Evolutionary conservation across 2,888 invertebrate genomes (phyloP), one percentile per base, ranked within the genome.

Genomic region (Drosophila lacicola): DNA sequence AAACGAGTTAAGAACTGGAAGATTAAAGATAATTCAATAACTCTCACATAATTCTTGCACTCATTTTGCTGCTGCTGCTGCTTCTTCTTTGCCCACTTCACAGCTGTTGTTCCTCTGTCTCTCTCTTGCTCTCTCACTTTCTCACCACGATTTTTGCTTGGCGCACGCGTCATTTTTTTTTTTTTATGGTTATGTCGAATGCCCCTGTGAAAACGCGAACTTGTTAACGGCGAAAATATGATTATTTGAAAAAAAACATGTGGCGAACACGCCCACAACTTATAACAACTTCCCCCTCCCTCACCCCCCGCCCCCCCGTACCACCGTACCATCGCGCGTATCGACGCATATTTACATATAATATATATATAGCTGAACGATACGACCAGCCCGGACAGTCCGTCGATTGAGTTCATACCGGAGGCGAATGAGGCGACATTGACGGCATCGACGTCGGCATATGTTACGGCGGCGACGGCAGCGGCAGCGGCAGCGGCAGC

Each of bases 381-480:
- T 58, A 83, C 74, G 46, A 85, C 90, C 69, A 90, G 90, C 74
- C 90, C 90, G 64, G 90, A 90, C 65, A 90, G 89, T 77, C 91
- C 90, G 69, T 90, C 91, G 46, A 84, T 91, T 55, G 90, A 91
- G 69, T 82, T 83, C 61, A 87, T 90, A 77, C 86, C 91, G 44
- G 90, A 90, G 77, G 82, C 78, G 45, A 80, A 80, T 68, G 89
- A 86, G 70, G 65, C 80, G 51, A 61, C 71, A 11, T 25, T 53
- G 13, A 55, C 70, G 14, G 44, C 76, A 14, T 34, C 60, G 5
- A 57, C 34, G 4, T 33, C 61, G 4, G 53, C 61, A 4, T 42
- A 53, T n/a, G 34, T 49, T 10, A 19, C 61, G 17, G 45, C 51
- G 9, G 64, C 58, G n/a, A 50, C 66, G 87, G 72, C 68, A 58